Conservation (phyloP, 2,797 vertebrate genomes). For the Halcyon smyrnensis region DNA sequence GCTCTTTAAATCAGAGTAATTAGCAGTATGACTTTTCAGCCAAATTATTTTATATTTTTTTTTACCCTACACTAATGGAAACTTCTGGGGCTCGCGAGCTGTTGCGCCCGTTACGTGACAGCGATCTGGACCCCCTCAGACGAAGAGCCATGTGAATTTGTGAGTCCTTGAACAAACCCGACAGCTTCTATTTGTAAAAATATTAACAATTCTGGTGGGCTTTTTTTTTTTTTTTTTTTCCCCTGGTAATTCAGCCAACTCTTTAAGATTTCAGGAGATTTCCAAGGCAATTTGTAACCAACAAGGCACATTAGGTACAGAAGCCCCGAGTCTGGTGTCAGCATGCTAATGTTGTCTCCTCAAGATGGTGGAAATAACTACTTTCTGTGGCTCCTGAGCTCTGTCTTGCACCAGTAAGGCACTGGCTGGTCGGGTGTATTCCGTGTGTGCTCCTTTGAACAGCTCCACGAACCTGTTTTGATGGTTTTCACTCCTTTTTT, state of each 20-base stretch:
- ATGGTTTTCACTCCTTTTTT: neutral
- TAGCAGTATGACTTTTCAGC: slow-evolving; percentile 53
- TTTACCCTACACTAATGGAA: slow-evolving; percentile 24
- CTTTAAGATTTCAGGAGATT: neutral
- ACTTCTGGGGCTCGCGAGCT: neutral
- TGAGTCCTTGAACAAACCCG: slow-evolving; percentile 10
- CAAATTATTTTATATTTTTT: slow-evolving; percentile 52
- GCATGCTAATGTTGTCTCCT: neutral
- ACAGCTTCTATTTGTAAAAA: slow-evolving; percentile 41
- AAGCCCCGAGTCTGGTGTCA: neutral
- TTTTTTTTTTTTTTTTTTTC: neutral
- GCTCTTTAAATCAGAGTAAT: slow-evolving; percentile 60
- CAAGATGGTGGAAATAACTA: neutral
- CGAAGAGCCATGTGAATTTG: neutral
- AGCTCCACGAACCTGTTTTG: neutral
- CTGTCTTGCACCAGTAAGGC: neutral
- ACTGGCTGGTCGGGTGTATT: neutral
- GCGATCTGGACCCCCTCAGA: neutral
- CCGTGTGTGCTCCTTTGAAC: neutral
- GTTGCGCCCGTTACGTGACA: neutral
- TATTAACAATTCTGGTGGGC: neutral
- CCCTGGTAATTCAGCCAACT: neutral
- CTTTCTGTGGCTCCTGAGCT: neutral
- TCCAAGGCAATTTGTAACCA: neutral
- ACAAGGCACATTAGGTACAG: neutral